A percentile compares a stretch with the other conserved stretches of the same genome.
phyloP scores from a whole-genome alignment of 2,888 invertebrate species.

The Zele albiditarsus region DNA sequence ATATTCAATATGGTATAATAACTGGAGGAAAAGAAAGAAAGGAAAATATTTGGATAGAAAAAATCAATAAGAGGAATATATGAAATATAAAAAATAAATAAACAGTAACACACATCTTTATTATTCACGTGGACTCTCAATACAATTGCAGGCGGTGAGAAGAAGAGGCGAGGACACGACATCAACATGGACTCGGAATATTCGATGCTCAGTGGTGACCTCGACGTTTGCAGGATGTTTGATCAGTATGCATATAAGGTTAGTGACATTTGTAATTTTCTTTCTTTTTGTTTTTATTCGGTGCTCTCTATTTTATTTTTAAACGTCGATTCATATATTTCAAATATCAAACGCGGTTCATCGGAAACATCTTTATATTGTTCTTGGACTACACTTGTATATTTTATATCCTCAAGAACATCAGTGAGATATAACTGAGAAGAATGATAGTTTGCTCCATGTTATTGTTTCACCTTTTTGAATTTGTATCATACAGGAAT shows the following conservation, averaged over 20 bases:
- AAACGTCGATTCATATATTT: neutral
- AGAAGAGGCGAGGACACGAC: constrained; percentile 64
- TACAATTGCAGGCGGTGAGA: constrained; percentile 64
- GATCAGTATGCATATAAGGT: constrained; percentile 81
- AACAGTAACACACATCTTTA: constrained; percentile 26
- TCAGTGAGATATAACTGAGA: too few species aligned
- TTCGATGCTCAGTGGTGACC: constrained; percentile 77
- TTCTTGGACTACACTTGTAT: too few species aligned
- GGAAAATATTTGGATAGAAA: too few species aligned
- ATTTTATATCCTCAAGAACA: too few species aligned
- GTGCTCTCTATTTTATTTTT: neutral
- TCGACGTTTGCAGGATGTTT: constrained; percentile 79
- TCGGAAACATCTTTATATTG: too few species aligned
- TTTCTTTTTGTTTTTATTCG: neutral
- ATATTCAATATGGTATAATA: too few species aligned
- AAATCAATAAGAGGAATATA: neutral
- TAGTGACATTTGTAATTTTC: constrained; percentile 58
- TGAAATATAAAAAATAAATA: constrained; percentile 15
- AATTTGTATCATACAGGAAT: too few species aligned
- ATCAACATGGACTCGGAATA: constrained; percentile 78
- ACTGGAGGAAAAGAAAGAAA: too few species aligned
- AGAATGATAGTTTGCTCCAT: too few species aligned
- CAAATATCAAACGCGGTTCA: neutral
- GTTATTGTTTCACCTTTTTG: too few species aligned
- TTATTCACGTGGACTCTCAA: constrained; percentile 40